These are phyloP conservation scores for Thunnus maccoyii DNA, from an alignment of 2,113 vertebrate genomes.

Conservation along the genomic window DNA sequence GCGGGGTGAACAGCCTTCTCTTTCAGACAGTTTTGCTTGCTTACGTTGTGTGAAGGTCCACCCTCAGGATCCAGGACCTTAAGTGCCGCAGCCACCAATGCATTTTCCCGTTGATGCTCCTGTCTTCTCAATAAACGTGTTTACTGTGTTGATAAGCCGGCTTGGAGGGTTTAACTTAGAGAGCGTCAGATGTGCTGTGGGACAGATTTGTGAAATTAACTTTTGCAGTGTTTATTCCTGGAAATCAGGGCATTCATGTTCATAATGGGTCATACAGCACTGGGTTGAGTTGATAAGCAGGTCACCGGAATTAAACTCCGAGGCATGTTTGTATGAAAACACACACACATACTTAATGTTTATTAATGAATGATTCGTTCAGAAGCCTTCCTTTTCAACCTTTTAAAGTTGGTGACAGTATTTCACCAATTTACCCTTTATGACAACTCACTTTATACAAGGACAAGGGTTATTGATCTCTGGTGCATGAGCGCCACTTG, in stretches of 20 bases:
- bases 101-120: conserved; percentile 67
- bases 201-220: conserved; percentile 45
- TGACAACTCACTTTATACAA: neutral
- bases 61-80: conserved; percentile 68
- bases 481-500: conserved; percentile 46
- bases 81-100: conserved; percentile 73
- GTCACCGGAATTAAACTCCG: conserved; percentile 16
- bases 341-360: neutral
- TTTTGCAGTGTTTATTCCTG: conserved; percentile 26
- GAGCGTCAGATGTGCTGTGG: neutral
- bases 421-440: neutral
- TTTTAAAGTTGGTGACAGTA: neutral
- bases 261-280: conserved; percentile 27
- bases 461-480: neutral
- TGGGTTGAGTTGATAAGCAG: conserved; percentile 48
- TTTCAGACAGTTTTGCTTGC: conserved; percentile 57
- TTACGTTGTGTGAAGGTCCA: conserved; percentile 67
- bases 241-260: conserved; percentile 9
- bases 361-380: neutral
- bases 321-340: neutral
- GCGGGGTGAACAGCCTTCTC: conserved; percentile 38
- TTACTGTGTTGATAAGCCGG: conserved; percentile 68
- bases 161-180: conserved; percentile 59
- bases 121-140: conserved; percentile 81
- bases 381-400: neutral